Base-by-base conservation (phyloP, 2,888 invertebrate species). In the Philhelius pedissequus region DNA sequence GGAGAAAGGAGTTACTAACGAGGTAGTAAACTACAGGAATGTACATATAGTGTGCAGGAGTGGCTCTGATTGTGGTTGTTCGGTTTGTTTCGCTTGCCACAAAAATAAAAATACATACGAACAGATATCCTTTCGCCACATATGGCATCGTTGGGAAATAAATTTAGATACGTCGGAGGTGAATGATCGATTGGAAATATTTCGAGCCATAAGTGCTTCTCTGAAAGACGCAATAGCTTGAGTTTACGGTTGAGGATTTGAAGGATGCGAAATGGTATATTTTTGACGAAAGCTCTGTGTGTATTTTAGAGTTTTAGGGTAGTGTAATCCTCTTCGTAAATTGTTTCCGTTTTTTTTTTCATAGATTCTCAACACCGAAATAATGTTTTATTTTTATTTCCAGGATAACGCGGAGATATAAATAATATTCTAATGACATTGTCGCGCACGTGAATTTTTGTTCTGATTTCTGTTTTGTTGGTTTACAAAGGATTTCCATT, bases 141-240 rank as follows among this genome's bases (percentile, higher is more conserved):
- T 38, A 60, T 30, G 15, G 45, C 25, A 30, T 13, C 18, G 7
- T 30, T 27, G 27, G 43, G 54, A 62, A 20, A 68, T 60, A 74
- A 58, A 78, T 74, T 56, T 73, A 73, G 74, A 78, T 66, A 75
- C 79, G 74, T 66, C 58, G 64, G 74, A 69, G 66, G 20, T 27
- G 56, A 75, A 75, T 79, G 79, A 83, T 83, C 70, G 66, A 83
- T 83, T 45, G 69, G 58, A n/a, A 74, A 54, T 25, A 27, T n/a
- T 64, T 40, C 15, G 38, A 20, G 38, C 66, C 48, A 27, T 71
- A 66, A 81, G 81, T 71, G 77, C 22, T 32, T 27, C 48, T 40
- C 9, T 25, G 9, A 22, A 15, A 4, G 27, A 18, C 7, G 3
- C 9, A 43, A 18, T 7, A 15, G 13, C 9, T 5, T 13, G 15